Conservation (phyloP, 2,888 invertebrate species). For the Drosophila leonis region DNA sequence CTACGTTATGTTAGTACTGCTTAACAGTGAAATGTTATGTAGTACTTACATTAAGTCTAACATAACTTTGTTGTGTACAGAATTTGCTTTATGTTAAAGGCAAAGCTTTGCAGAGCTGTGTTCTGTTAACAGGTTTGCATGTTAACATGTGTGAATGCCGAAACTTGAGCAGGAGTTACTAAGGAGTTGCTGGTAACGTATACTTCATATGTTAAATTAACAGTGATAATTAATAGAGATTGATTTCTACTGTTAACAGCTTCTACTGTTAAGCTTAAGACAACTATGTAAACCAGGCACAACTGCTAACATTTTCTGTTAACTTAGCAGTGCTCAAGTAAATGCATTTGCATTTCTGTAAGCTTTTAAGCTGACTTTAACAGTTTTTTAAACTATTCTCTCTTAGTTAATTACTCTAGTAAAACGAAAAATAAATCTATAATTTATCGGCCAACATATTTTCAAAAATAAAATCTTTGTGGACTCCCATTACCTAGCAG, state of each 20-base stretch:
- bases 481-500: background rate
- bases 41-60: too few relatives aligned
- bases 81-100: background rate
- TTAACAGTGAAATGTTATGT: too few relatives aligned
- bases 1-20: too few relatives aligned
- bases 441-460: slow-evolving; percentile 25
- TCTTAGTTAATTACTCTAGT: background rate
- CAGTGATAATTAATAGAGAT: background rate
- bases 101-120: background rate
- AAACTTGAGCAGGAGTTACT: too few relatives aligned
- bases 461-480: slow-evolving; percentile 1
- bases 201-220: background rate
- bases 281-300: background rate
- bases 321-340: too few relatives aligned
- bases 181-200: background rate
- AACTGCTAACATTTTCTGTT: background rate
- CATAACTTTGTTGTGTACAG: background rate
- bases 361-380: too few relatives aligned
- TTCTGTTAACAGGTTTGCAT: background rate
- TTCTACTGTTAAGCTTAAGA: background rate
- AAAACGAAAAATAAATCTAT: background rate
- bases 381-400: too few relatives aligned
- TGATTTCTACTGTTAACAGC: background rate
- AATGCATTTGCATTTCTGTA: too few relatives aligned
- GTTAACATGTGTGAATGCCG: background rate